Conservation (phyloP, 92 coral and sea anemone species). For the Umimayanthus chanpuru region DNA sequence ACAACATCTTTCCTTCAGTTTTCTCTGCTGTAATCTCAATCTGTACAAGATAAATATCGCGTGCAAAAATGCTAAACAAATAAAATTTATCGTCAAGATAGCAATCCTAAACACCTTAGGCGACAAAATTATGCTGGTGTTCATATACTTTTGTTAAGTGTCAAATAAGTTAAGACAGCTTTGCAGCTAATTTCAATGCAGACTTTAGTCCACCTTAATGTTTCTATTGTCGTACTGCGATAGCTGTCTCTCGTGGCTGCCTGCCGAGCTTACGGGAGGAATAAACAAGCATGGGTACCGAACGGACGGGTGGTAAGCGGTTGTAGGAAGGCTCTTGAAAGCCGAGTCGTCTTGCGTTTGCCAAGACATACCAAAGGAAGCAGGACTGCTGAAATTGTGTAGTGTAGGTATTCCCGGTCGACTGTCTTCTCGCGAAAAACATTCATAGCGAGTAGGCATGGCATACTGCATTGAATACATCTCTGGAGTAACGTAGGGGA, state of each 20-base stretch:
- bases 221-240: conserved; percentile 44
- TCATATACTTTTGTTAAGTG: conserved; percentile 24
- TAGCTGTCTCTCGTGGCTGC: conserved; percentile 36
- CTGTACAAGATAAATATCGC: conserved; percentile 42
- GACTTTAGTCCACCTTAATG: conserved; percentile 30
- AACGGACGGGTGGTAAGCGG: conserved; percentile 53
- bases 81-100: conserved; percentile 21
- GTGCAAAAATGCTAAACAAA: conserved; percentile 33
- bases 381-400: conserved; percentile 59
- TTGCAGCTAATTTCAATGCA: background rate
- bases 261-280: conserved; percentile 56
- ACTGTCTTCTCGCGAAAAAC: conserved; percentile 53
- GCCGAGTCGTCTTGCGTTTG: conserved; percentile 71
- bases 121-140: background rate
- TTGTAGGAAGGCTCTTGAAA: conserved; percentile 72
- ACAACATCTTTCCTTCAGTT: background rate
- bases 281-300: conserved; percentile 78
- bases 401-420: conserved; percentile 32
- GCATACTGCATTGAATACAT: conserved; percentile 70
- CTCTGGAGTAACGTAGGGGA: conserved; percentile 65
- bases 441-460: conserved; percentile 70
- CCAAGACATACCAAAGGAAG: conserved; percentile 77
- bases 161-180: conserved; percentile 37
- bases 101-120: conserved; percentile 32
- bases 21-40: background rate